A percentile compares a stretch with the other conserved stretches of the same genome.
Evolutionary conservation across 2,888 invertebrate genomes (phyloP).

Genomic region (Xestia sexstrigata): DNA sequence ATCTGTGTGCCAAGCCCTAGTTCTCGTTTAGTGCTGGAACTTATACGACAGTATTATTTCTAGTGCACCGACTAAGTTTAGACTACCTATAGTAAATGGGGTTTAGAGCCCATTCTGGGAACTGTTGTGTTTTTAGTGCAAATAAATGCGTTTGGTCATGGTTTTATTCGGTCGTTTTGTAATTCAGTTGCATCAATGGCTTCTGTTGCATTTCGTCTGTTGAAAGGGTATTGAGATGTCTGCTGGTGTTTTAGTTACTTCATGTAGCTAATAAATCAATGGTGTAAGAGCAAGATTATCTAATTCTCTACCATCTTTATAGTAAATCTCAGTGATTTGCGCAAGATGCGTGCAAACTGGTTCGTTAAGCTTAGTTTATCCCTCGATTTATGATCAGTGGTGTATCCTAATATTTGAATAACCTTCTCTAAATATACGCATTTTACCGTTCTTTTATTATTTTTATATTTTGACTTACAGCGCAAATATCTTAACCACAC

Average conservation of each 20-base stretch:
- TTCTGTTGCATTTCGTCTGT: conserved; percentile 25
- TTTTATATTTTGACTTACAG: not conserved
- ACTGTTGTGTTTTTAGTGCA: conserved; percentile 18
- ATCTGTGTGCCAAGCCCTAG: conserved; percentile 51
- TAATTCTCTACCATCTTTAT: conserved; percentile 10
- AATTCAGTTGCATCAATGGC: conserved; percentile 14
- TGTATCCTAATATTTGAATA: conserved; percentile 12
- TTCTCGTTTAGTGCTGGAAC: conserved; percentile 44
- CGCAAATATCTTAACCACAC: not conserved
- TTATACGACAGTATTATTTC: conserved; percentile 23
- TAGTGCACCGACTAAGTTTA: conserved; percentile 32
- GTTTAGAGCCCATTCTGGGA: conserved; percentile 2
- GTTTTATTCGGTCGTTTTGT: not conserved
- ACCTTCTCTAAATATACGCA: conserved; percentile 9
- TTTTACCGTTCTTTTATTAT: not conserved
- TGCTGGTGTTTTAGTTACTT: not conserved
- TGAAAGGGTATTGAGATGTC: conserved; percentile 2
- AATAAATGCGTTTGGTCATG: conserved; percentile 19
- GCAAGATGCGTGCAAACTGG: conserved; percentile 37
- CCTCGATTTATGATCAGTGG: conserved; percentile 19
- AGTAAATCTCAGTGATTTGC: conserved; percentile 32
- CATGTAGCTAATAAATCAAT: conserved; percentile 36
- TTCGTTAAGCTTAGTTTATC: conserved; percentile 33
- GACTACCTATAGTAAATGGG: conserved; percentile 33
- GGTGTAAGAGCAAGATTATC: conserved; percentile 33